Percentiles rank a stretch among this genome's conserved stretches.
Evolutionary conservation across 2,113 vertebrate genomes (phyloP).

Genomic region (Microcebus ravelobensis): DNA sequence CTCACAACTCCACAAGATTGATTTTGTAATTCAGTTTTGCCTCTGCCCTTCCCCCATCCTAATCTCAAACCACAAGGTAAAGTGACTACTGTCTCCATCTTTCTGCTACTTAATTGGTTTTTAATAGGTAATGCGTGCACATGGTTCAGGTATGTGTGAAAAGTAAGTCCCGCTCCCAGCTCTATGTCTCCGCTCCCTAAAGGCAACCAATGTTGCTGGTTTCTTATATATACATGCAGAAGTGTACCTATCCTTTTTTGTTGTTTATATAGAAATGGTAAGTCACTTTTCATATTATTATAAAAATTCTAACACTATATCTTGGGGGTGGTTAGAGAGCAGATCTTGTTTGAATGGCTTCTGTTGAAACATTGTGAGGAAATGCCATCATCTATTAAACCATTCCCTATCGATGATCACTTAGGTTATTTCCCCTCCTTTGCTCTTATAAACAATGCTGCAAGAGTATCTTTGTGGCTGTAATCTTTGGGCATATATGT

Average conservation of each 20-base stretch:
- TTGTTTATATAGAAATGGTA: not conserved
- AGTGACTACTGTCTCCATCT: not conserved
- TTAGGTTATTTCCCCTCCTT: not conserved
- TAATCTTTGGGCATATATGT: not conserved
- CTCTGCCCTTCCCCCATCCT: not conserved
- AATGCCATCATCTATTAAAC: not conserved
- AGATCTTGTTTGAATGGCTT: not conserved
- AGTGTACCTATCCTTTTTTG: not conserved
- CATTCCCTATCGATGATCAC: not conserved
- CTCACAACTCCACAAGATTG: conserved; percentile 41
- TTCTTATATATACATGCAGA: not conserved
- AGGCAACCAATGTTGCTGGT: not conserved
- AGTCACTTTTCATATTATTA: not conserved
- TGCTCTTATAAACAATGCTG: not conserved
- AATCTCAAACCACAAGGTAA: not conserved
- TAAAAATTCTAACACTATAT: not conserved
- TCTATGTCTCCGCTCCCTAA: not conserved
- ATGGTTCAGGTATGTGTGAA: not conserved
- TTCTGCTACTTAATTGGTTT: conserved; percentile 11
- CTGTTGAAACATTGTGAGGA: not conserved
- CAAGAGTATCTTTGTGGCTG: not conserved
- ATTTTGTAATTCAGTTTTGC: conserved; percentile 43
- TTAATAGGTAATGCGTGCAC: not conserved
- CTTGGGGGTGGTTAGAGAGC: not conserved
- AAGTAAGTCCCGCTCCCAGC: not conserved